Evolutionary conservation across 2,113 vertebrate species (phyloP).

Genomic region (Sylvietta virens): DNA sequence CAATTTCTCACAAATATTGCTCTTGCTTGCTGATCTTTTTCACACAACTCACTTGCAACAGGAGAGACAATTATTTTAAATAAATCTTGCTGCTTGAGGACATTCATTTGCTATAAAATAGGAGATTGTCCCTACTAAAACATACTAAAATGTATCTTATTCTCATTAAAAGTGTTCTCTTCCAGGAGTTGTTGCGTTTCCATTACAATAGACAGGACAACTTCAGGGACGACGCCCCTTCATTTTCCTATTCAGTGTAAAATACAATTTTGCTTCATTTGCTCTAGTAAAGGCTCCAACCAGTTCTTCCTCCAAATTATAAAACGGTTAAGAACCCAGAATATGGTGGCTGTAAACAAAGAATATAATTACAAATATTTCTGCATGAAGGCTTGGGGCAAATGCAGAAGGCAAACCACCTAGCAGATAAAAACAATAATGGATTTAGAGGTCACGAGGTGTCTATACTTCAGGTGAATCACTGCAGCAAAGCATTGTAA

Average conservation of each 20-base stretch:
- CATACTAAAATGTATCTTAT: background rate
- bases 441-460: background rate
- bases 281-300: background rate
- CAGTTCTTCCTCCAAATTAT: background rate
- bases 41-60: background rate
- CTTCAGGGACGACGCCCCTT: background rate
- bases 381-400: background rate
- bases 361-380: background rate
- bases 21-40: background rate
- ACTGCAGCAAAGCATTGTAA: background rate
- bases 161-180: background rate
- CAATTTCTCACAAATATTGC: background rate
- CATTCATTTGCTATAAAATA: background rate
- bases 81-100: background rate
- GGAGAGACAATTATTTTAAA: background rate
- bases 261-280: background rate
- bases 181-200: background rate
- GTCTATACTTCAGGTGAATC: background rate
- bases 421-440: background rate
- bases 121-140: background rate
- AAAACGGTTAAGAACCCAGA: background rate
- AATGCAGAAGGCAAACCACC: background rate
- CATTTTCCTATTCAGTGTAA: background rate
- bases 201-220: rapidly evolving
- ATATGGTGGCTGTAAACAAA: background rate